Conservation (phyloP, 92 coral and sea anemone genomes). For the Paragorgia papillata region DNA sequence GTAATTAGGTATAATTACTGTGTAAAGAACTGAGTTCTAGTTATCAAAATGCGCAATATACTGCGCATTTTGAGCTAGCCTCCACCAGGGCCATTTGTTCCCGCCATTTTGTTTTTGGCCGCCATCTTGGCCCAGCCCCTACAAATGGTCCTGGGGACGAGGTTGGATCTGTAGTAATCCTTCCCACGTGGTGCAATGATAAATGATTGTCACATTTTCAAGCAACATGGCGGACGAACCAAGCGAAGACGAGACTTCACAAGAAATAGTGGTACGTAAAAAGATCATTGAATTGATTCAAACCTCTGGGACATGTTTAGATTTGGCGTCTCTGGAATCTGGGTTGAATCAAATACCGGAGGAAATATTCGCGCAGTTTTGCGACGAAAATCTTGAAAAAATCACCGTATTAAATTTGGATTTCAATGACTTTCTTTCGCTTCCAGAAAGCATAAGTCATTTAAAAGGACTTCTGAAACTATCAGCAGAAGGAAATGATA, state of each 20-base stretch:
- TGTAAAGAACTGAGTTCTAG: too few species aligned
- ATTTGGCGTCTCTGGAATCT: slow-evolving; percentile 30
- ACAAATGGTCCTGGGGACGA: too few species aligned
- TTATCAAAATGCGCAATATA: too few species aligned
- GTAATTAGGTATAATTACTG: too few species aligned
- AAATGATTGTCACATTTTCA: too few species aligned
- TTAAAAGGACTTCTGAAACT: slow-evolving; percentile 62
- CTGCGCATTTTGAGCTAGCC: too few species aligned
- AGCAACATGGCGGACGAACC: slow-evolving; percentile 6
- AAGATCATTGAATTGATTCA: slow-evolving; percentile 1
- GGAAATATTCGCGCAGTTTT: slow-evolving; percentile 46
- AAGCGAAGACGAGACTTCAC: not conserved
- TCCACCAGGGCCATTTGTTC: too few species aligned
- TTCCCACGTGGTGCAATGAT: too few species aligned
- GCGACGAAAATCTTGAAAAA: slow-evolving; percentile 31
- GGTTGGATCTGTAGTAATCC: too few species aligned
- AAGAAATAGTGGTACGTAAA: not conserved
- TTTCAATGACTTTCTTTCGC: slow-evolving; percentile 70
- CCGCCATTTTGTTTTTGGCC: too few species aligned
- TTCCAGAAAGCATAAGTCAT: slow-evolving; percentile 61
- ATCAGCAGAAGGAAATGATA: slow-evolving; percentile 76
- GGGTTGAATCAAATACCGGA: slow-evolving; percentile 65
- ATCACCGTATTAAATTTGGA: slow-evolving; percentile 63
- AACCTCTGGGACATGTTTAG: slow-evolving; percentile 1
- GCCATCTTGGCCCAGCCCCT: too few species aligned